Evolutionary conservation across 2,888 invertebrate genomes (phyloP).

Genomic region (Drosophila putrida): DNA sequence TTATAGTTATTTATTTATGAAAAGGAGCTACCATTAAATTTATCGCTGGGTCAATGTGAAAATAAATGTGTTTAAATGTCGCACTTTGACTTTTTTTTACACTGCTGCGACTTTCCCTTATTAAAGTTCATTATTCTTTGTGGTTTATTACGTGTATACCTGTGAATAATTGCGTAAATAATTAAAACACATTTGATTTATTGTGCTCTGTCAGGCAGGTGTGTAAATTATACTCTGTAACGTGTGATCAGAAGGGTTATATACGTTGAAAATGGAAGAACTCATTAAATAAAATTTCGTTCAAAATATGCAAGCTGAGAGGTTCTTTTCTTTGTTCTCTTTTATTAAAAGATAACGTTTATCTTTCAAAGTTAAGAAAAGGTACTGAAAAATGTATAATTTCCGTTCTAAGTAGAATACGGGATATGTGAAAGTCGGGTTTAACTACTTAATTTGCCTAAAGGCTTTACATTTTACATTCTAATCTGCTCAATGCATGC

Average conservation of each 20-base stretch:
- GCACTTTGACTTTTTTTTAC: slow-evolving; percentile 11
- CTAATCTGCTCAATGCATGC: background rate
- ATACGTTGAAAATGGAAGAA: background rate
- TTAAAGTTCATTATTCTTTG: slow-evolving; percentile 35
- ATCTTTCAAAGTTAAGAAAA: too few species aligned
- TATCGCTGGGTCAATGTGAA: slow-evolving; percentile 10
- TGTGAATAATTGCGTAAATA: slow-evolving; percentile 50
- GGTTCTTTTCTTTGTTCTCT: too few species aligned
- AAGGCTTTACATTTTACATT: background rate
- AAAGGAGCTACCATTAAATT: slow-evolving; percentile 13
- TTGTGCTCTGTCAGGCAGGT: slow-evolving; percentile 24
- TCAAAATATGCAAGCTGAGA: too few species aligned
- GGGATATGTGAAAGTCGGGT: background rate
- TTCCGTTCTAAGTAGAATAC: background rate
- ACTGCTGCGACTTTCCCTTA: slow-evolving; percentile 8
- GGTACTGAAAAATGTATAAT: background rate
- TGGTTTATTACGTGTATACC: slow-evolving; percentile 5
- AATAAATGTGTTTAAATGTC: slow-evolving; percentile 13
- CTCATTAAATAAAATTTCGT: too few species aligned
- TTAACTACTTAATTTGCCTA: background rate
- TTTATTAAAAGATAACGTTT: too few species aligned
- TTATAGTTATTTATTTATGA: slow-evolving; percentile 31
- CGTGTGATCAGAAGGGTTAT: background rate
- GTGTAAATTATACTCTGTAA: background rate
- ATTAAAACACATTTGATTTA: slow-evolving; percentile 45